Evolutionary conservation across 2,797 vertebrate species (phyloP).

Genomic region (Rhynchonycteris naso): DNA sequence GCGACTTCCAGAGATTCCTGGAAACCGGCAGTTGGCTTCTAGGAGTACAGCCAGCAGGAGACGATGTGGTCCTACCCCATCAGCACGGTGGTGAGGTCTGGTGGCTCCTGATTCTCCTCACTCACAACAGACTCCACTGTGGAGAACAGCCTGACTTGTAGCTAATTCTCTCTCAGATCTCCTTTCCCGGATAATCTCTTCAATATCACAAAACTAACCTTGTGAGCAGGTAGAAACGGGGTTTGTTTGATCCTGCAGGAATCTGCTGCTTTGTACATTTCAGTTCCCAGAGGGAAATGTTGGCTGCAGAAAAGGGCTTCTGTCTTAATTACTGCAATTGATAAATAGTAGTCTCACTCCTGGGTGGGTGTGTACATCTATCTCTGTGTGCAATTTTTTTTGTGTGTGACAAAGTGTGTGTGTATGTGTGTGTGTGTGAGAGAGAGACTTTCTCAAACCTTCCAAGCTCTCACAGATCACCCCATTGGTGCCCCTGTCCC

Average conservation of each 20-base stretch:
- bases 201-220: background rate
- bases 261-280: background rate
- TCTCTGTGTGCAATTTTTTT: background rate
- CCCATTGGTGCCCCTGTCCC: fast-evolving
- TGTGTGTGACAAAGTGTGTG: background rate
- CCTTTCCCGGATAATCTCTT: background rate
- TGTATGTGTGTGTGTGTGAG: background rate
- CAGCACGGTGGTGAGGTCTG: fast-evolving
- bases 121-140: fast-evolving
- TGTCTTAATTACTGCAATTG: background rate
- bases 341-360: background rate
- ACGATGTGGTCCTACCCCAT: fast-evolving
- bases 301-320: background rate
- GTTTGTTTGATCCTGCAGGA: background rate
- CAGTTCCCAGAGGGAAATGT: background rate
- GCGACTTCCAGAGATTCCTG: background rate
- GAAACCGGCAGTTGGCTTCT: background rate
- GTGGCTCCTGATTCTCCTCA: too few relatives aligned
- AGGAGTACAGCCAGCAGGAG: fast-evolving
- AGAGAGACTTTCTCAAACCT: background rate
- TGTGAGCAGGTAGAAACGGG: background rate
- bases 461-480: fast-evolving
- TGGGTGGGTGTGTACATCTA: too few relatives aligned
- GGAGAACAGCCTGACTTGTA: background rate
- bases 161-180: background rate